A percentile compares a stretch with the other conserved stretches of the same genome.
Evolutionary conservation across 2,113 vertebrate species (phyloP).

Genomic region (Dinomys branickii): DNA sequence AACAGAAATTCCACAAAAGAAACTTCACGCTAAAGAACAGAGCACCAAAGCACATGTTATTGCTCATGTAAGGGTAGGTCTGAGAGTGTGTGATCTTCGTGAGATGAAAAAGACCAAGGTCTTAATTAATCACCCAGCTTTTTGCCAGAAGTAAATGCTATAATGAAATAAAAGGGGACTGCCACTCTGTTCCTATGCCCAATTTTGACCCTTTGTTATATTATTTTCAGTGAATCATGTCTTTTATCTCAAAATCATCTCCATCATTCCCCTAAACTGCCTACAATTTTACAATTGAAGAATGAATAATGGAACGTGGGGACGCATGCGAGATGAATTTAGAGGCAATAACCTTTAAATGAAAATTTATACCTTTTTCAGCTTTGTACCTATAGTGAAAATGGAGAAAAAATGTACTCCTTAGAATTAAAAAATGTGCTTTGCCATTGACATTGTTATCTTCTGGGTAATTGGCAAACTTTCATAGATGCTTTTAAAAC

Average conservation of each 20-base stretch:
- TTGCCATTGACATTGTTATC: constrained; percentile 39
- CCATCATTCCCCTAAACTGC: constrained; percentile 61
- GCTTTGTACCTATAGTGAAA: background rate
- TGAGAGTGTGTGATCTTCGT: constrained; percentile 56
- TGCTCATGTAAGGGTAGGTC: background rate
- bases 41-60: background rate
- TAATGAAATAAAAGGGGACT: constrained; percentile 35
- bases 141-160: constrained; percentile 54
- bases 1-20: constrained; percentile 68
- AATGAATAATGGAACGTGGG: constrained; percentile 52
- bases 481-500: constrained; percentile 60
- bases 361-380: constrained; percentile 43
- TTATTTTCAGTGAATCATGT: constrained; percentile 61
- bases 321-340: constrained; percentile 18
- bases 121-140: constrained; percentile 77
- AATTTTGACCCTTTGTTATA: constrained; percentile 31
- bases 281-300: constrained; percentile 46
- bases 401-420: background rate
- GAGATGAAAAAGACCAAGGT: constrained; percentile 60
- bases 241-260: constrained; percentile 61
- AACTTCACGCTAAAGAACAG: constrained; percentile 34
- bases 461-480: constrained; percentile 67
- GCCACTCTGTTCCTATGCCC: constrained; percentile 30
- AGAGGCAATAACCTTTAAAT: constrained; percentile 57
- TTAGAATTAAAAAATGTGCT: constrained; percentile 56